Evolutionary conservation across 2,113 vertebrate genomes (phyloP).

Genomic region (Myiopsitta monachus): DNA sequence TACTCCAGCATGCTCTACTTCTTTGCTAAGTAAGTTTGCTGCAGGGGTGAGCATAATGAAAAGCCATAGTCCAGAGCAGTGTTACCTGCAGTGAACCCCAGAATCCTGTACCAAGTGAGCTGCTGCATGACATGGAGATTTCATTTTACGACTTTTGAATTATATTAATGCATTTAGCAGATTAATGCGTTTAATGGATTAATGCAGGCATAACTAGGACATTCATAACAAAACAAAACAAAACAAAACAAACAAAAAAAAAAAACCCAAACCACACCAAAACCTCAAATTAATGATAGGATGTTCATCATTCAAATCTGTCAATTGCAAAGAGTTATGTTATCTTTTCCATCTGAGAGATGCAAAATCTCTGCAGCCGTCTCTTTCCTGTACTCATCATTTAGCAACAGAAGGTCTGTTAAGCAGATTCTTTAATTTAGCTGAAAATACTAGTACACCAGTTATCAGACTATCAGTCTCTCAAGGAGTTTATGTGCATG

Average conservation of each 20-base stretch:
- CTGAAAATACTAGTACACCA: background rate
- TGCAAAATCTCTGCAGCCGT: background rate
- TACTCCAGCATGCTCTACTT: background rate
- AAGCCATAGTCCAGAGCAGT: background rate
- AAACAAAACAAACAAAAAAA: background rate
- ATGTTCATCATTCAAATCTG: background rate
- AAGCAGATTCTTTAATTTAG: background rate
- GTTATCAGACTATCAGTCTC: background rate
- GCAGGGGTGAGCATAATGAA: background rate
- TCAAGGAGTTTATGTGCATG: background rate
- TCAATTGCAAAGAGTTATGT: background rate
- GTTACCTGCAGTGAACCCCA: background rate
- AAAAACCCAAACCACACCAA: too few species aligned
- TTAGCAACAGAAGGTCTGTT: background rate
- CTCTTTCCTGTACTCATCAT: background rate
- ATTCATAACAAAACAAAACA: background rate
- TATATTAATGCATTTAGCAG: background rate
- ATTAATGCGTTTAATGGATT: background rate
- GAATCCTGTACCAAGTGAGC: background rate
- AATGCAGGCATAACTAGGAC: background rate
- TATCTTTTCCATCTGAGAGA: background rate
- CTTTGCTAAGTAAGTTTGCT: background rate
- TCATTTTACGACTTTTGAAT: background rate
- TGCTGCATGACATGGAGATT: background rate
- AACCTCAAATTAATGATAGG: accelerated